A percentile compares a stretch with the other conserved stretches of the same genome.
Evolutionary conservation across 2,113 vertebrate genomes (phyloP).

Genomic region (Egretta garzetta): DNA sequence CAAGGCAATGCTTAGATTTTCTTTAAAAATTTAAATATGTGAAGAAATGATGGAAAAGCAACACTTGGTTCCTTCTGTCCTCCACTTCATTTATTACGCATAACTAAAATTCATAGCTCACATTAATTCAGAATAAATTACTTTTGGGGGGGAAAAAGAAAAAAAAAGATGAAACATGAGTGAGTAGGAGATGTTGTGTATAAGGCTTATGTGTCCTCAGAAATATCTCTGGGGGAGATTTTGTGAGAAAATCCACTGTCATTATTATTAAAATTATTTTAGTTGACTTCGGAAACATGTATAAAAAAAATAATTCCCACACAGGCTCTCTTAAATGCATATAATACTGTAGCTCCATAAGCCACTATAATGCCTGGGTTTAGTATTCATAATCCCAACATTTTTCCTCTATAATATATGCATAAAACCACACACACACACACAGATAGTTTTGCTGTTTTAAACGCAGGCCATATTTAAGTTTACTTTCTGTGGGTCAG

Average conservation of each 20-base stretch:
- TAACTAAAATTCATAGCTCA: neutral
- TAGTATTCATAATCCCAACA: neutral
- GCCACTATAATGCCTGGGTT: neutral
- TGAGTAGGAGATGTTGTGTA: neutral
- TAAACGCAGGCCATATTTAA: neutral
- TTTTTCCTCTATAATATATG: neutral
- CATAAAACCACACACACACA: neutral
- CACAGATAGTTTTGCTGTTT: neutral
- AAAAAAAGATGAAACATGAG: neutral
- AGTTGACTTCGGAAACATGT: neutral
- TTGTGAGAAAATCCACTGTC: neutral
- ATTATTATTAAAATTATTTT: neutral
- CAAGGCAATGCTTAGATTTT: neutral
- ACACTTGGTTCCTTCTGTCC: rapidly evolving
- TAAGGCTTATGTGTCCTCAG: neutral
- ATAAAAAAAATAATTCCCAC: neutral
- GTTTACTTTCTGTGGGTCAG: neutral
- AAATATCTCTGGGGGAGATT: neutral
- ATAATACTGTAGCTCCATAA: neutral
- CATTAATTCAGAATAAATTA: neutral
- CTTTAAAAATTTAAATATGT: neutral
- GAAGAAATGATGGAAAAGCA: neutral
- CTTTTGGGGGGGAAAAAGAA: rapidly evolving
- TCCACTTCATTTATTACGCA: neutral
- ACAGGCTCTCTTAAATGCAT: neutral